Base-by-base conservation (phyloP, 2,113 vertebrate genomes). In the Lophius piscatorius region DNA sequence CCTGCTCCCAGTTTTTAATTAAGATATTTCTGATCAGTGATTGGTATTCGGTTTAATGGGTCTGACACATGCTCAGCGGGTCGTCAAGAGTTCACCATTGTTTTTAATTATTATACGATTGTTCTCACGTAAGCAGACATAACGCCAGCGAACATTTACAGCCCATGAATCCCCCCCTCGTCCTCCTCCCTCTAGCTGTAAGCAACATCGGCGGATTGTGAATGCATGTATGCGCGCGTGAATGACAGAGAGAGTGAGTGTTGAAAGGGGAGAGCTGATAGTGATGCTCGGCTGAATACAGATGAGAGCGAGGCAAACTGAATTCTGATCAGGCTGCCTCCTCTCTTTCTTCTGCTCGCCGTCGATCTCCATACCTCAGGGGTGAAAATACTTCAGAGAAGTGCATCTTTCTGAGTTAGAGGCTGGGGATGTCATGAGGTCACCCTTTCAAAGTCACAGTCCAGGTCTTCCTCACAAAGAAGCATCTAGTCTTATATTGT, bases 261-360 rank as follows among this genome's bases (percentile, higher is more conserved):
- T 80, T 85, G 79, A 85, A 80, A 78, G 55, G 29, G 80, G 46
- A 65, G 86, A 73, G 83, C 71, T 50, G 76, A 76, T 64, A 28
- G 63, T 33, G 48, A 61, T 23, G 49, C 82, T 75, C 69, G 22
- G 9, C 56, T 81, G 85, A 89, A 88, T 89, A 86, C 80, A 73
- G 79, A 88, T 88, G 76, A 87, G 78, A 72, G 58, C 21, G 22
- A 50, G 63, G 48, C 54, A 17, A 23, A 69, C 63, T 69, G 83
- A 83, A 85, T 88, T 56, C 76, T 60, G 67, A 83, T 83, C 74
- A 72, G 63, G 20, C 51, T 35, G 38, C 63, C 24, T 58, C 13
- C 48, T 56, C 48, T 44, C 54, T 21, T 24, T 62, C 51, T 50
- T 45, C 41, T 17, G 3, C 54, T 62, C 40, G 29, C 33, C 16